Evolutionary conservation across 2,797 vertebrate genomes (phyloP).

Genomic region (Cirrhinus molitorella): DNA sequence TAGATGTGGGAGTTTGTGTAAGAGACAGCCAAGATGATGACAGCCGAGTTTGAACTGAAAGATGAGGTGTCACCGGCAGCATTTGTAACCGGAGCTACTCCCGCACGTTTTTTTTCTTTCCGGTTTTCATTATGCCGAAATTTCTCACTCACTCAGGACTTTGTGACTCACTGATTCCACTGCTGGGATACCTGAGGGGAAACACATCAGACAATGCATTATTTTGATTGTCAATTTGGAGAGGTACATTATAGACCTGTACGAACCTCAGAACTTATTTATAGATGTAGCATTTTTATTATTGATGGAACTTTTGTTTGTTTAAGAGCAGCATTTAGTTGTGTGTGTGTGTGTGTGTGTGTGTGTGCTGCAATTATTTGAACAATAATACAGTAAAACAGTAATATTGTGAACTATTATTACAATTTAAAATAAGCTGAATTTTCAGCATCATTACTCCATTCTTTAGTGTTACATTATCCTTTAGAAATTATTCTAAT

Average conservation of each 20-base stretch:
- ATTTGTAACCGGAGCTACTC: neutral
- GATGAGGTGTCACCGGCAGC: constrained; percentile 42
- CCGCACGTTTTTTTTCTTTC: neutral
- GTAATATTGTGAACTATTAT: neutral
- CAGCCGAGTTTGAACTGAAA: constrained; percentile 38
- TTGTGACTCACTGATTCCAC: constrained; percentile 33
- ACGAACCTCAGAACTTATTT: neutral
- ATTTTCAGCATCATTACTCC: neutral
- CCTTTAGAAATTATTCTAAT: neutral
- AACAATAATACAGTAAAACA: neutral
- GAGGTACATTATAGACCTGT: neutral
- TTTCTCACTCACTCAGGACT: constrained; percentile 28
- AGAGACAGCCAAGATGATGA: constrained; percentile 48
- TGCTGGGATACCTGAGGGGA: constrained; percentile 28
- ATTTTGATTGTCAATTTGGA: constrained; percentile 23
- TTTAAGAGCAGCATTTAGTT: neutral
- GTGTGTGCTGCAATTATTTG: neutral
- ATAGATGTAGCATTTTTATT: neutral
- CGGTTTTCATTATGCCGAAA: constrained; percentile 29
- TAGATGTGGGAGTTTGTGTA: constrained; percentile 51
- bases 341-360: too few relatives aligned
- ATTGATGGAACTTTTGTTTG: neutral
- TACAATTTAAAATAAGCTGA: neutral
- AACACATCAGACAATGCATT: constrained; percentile 22
- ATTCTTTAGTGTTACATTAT: neutral